These are phyloP conservation scores for Drosophila suboccidentalis DNA, from an alignment of 2,888 invertebrate genomes.

Conservation along the genomic window DNA sequence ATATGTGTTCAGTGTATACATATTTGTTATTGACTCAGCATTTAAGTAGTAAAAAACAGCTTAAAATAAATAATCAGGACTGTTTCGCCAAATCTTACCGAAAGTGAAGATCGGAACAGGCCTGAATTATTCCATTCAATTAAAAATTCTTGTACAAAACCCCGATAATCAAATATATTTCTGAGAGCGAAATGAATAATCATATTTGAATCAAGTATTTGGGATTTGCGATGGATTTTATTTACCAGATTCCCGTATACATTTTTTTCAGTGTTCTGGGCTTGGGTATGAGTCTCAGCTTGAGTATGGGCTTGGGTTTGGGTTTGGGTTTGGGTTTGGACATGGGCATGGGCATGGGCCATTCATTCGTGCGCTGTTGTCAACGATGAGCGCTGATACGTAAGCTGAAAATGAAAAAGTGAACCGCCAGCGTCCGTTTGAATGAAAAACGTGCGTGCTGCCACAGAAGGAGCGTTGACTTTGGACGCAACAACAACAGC, in stretches of 20 bases:
- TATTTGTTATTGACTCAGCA: too few species aligned
- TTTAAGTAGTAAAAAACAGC: too few species aligned
- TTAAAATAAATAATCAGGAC: too few species aligned
- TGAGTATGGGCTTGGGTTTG: slow-evolving; percentile 13
- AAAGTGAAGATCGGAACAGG: too few species aligned
- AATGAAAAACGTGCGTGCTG: slow-evolving; percentile 84
- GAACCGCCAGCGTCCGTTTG: slow-evolving; percentile 71
- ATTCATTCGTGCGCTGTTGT: slow-evolving; percentile 80
- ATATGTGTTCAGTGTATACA: too few species aligned
- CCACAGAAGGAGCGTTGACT: slow-evolving; percentile 85
- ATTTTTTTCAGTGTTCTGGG: neutral
- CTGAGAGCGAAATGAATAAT: too few species aligned
- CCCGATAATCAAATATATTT: too few species aligned
- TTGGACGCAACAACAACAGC: slow-evolving; percentile 60
- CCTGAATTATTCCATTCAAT: too few species aligned
- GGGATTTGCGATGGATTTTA: neutral
- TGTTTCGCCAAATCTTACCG: too few species aligned
- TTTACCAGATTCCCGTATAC: neutral
- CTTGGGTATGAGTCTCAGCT: slow-evolving; percentile 16
- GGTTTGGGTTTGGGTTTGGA: slow-evolving; percentile 22
- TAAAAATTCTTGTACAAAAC: too few species aligned
- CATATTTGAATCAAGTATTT: too few species aligned
- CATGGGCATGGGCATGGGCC: slow-evolving; percentile 59
- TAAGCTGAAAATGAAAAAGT: slow-evolving; percentile 59
- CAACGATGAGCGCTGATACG: slow-evolving; percentile 80